Base-by-base conservation (phyloP, 2,113 vertebrate genomes). In the Eudorcas thomsonii region DNA sequence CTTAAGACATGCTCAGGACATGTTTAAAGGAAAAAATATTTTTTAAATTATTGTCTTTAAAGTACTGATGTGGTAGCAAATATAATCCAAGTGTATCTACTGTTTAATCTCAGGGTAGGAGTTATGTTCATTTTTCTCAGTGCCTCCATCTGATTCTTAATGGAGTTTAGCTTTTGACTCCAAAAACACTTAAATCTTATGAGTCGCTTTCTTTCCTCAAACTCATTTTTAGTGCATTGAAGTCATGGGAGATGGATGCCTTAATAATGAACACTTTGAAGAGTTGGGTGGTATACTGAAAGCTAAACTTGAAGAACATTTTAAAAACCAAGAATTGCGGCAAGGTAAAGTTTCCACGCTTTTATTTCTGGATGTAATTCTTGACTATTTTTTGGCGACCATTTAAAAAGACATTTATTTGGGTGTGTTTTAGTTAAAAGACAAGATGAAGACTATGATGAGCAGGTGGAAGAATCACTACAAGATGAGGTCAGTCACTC, bases 401-500 rank as follows among this genome's bases (percentile, higher is more conserved):
- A n/a, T 90, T 97, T 95, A 96, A 97, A 96, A 96, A 95, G 83
- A 89, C 19, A 45, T 97, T 60, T 98, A n/a, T 97, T 98, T 94
- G 67, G 96, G 95, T 98, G 91, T 94, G 84, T 98, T 97, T 64
- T 98, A 99, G 99, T 99, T 93, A 99, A 99, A 99, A 99, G 99
- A 98, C 99, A 99, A 98, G 99, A 99, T 98, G 99, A 99, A 99
- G 99, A 99, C 97, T 99, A 99, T 43, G 99, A 99, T 85, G 99
- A 99, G 67, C 99, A 99, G 98, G 99, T 99, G 77, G 99, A 99
- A 97, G 99, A 99, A 97, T 99, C 99, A 0, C 98, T 99, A 95
- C 99, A 99, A 98, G 99, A 99, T 91, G 99, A 99, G 99, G 99
- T 99, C 98, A 99, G 96, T 97, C 90, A 30, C 11, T 94, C 48